Conservation (phyloP, 2,113 vertebrate genomes). For the Osmerus eperlanus region DNA sequence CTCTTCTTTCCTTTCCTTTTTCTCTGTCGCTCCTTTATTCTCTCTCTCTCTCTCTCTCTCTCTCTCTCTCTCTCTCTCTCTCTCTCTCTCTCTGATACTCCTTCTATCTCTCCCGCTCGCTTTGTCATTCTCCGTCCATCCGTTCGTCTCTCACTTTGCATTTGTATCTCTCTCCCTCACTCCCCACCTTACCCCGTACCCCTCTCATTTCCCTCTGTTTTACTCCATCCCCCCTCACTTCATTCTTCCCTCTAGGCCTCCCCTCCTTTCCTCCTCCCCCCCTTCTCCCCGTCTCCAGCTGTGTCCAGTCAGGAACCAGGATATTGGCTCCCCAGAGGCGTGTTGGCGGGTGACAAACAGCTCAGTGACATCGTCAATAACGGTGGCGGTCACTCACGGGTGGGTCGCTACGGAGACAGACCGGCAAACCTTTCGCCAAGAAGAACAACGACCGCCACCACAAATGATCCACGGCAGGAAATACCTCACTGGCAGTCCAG, state of each 20-base stretch:
- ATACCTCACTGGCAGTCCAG: constrained; percentile 29
- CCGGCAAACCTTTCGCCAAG: constrained; percentile 24
- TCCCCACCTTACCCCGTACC: no score
- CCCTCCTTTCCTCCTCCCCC: neutral
- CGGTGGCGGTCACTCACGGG: neutral
- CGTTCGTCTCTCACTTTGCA: no score
- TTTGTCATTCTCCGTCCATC: no score
- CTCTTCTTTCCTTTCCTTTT: no score
- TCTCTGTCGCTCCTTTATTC: no score
- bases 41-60: no score
- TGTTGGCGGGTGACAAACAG: constrained; percentile 11
- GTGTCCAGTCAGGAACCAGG: neutral
- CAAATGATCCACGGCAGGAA: constrained; percentile 42
- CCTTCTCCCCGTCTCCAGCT: neutral
- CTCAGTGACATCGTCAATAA: constrained; percentile 27
- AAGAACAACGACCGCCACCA: constrained; percentile 28
- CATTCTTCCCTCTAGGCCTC: neutral
- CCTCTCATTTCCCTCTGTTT: neutral
- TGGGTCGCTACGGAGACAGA: constrained; percentile 26
- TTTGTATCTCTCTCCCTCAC: no score
- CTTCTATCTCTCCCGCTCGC: no score
- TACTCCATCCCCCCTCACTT: neutral
- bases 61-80: no score
- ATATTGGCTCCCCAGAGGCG: constrained; percentile 25
- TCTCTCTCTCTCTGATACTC: no score